Base-by-base conservation (phyloP, 2,113 vertebrate species). In the Lota lota region DNA sequence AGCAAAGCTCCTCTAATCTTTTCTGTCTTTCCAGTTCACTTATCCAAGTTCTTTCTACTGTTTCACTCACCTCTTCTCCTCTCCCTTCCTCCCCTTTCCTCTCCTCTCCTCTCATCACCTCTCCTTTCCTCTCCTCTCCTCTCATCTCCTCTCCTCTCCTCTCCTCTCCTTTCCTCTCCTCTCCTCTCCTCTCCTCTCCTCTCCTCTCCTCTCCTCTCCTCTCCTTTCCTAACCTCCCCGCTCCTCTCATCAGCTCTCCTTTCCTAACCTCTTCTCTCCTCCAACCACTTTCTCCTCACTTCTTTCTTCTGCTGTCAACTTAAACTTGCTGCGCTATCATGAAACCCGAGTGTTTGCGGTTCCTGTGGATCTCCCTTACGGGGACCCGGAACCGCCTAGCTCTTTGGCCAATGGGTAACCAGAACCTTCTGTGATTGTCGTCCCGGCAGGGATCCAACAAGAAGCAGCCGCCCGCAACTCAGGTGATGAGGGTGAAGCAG, bases 401-500 rank as follows among this genome's bases (percentile, higher is more conserved):
- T 69, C 20, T 58, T 11, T 47, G 40, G 8, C 17, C 67, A 61
- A 36, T 61, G 51, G 40, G 86, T 90, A 88, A 89, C 63, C 20
- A 67, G 78, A 86, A 75, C 69, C 80, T 74, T 76, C 65, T 81
- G 56, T 61, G 21, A 54, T 77, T 84, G 81, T 81, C 85, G 64
- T 87, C 88, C 81, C 75, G 53, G 76, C 90, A 95, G 94, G 90
- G 84, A 70, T 85, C 94, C 82, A 92, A 87, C 86, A 94, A 93
- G 88, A 98, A 93, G 79, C 73, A 72, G 64, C 90, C 93, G 79
- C 89, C 93, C 21, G 87, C 90, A 56, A 81, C 95, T 79, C 89
- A 94, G 67, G 76, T 93, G 69, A 88, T 95, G 84, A 97, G 96
- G 89, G 91, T 93, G 67, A 98, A 97, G 89, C 91, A 93, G 83